These are phyloP conservation scores for Galbula dea DNA, from an alignment of 2,113 vertebrate genomes.

Conservation along the genomic window DNA sequence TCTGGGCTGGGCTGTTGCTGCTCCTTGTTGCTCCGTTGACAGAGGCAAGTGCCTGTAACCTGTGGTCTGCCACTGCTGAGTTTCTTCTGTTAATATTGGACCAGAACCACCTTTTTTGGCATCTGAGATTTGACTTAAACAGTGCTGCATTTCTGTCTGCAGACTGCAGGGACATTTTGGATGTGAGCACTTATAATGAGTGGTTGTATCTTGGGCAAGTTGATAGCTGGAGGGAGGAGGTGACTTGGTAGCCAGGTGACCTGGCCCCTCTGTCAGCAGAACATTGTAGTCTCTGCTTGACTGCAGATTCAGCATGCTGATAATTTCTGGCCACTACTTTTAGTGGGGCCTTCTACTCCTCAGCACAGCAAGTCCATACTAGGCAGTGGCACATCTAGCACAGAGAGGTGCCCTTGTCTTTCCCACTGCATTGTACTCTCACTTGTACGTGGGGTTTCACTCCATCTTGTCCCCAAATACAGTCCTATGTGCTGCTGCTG, in stretches of 20 bases:
- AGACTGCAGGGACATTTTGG: not conserved
- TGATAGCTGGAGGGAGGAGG: not conserved
- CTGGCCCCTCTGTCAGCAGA: not conserved
- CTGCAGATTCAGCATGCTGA: not conserved
- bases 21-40: not conserved
- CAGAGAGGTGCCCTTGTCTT: not conserved
- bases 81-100: not conserved
- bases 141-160: not conserved
- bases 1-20: not conserved
- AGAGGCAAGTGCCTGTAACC: not conserved
- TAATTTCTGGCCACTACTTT: not conserved
- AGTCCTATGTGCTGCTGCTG: not conserved
- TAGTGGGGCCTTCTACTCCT: not conserved
- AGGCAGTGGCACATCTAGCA: not conserved
- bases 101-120: not conserved
- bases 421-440: not conserved
- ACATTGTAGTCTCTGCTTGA: not conserved
- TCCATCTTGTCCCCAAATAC: not conserved
- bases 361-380: not conserved
- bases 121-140: not conserved
- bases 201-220: not conserved
- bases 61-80: not conserved
- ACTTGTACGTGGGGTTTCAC: not conserved
- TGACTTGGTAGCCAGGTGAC: not conserved
- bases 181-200: not conserved